phyloP scores from a whole-genome alignment of 2,888 invertebrate genomes.

The Temnothorax ravouxi region DNA sequence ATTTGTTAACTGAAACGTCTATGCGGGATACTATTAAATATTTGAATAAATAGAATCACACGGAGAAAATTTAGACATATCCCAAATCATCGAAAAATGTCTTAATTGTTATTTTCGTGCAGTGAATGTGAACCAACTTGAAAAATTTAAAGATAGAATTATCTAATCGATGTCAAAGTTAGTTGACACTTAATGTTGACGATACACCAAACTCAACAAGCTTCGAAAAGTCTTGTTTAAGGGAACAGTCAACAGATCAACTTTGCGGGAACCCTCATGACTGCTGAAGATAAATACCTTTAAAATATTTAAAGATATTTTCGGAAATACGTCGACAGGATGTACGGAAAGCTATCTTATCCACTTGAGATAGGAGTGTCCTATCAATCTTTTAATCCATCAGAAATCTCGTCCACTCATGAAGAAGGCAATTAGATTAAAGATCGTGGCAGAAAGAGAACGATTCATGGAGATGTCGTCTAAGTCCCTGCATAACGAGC shows the following conservation, averaged over 20 bases:
- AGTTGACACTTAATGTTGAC: background rate
- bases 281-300: background rate
- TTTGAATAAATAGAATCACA: background rate
- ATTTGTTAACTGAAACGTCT: background rate
- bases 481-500: slow-evolving; percentile 88
- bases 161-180: background rate
- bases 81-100: background rate
- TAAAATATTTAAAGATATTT: background rate
- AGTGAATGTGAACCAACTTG: slow-evolving; percentile 36
- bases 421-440: slow-evolving; percentile 8
- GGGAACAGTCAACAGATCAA: background rate
- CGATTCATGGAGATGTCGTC: slow-evolving; percentile 80
- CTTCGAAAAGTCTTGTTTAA: background rate
- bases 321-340: background rate
- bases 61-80: background rate
- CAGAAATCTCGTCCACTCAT: slow-evolving; percentile 16
- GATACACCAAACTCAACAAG: background rate
- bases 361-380: background rate
- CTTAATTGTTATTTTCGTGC: background rate
- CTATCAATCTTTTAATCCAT: background rate
- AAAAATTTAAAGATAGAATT: background rate
- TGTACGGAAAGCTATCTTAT: slow-evolving; percentile 12
- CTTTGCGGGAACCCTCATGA: accelerated
- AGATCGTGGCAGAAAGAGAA: background rate
- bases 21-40: background rate